Base-by-base conservation (phyloP, 2,888 invertebrate genomes). In the Dryomyza anilis region DNA sequence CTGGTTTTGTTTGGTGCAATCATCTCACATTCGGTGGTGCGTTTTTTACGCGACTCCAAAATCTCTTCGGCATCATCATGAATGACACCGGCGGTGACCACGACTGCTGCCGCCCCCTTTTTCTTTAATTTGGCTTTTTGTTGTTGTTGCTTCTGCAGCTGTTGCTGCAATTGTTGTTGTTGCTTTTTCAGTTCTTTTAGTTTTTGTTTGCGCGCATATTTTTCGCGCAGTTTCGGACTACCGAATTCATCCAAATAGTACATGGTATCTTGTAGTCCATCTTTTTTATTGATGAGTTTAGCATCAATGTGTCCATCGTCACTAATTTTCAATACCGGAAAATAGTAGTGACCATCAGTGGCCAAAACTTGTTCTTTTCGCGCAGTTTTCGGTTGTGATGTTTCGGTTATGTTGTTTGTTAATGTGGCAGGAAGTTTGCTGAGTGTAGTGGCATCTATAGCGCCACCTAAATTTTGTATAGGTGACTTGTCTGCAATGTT, bases 201-300 rank as follows among this genome's bases (percentile, higher is more conserved):
- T 52, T 78, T 77, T 64, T 82, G 76, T 67, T 81, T 82, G 16
- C 79, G 74, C 4, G 78, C 80, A 56, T 78, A 82, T 69, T 81
- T 82, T 65, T 82, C 79, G 7, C 82, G 76, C 67, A 83, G 68
- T 63, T 81, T 81, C 3, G 84, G 83, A 69, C 83, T 83, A 6
- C 83, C 83, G 50, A 81, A 81, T 66, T 83, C 83, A 63, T 83
- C 83, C 67, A 83, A 74, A 73, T 81, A 83, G 69, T 83, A 83
- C 79, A 83, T 81, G 48, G 81, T 80, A 59, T 83, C 81, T 66
- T 81, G 80, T 8, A 83, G 74, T 21, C 84, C 84, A 70, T 83
- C 83, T 65, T 77, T 80, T 67, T 79, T 80, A 70, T 83, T 83
- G 58, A 83, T 83, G 29, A 82, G 68, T 70, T 79, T 81, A n/a